Conservation (phyloP, 2,888 invertebrate species). For the Phrixothrix hirtus region DNA sequence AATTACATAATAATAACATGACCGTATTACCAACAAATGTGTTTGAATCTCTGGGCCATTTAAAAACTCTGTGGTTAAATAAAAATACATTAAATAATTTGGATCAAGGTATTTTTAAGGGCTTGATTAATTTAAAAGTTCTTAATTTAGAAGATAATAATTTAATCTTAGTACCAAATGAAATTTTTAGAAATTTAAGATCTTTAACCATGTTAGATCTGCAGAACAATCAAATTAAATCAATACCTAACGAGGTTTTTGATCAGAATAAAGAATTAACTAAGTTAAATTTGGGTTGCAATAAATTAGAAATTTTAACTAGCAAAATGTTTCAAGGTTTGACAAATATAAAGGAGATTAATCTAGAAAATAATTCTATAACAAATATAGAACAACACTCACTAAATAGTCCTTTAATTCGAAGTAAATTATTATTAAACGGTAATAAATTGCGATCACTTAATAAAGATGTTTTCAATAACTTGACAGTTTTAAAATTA, state of each 20-base stretch:
- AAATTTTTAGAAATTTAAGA: too few relatives aligned
- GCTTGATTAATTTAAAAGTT: slow-evolving; percentile 3
- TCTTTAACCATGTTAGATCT: neutral
- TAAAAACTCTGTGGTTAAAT: slow-evolving; percentile 2
- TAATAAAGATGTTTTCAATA: neutral
- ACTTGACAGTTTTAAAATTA: neutral
- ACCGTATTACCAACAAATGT: neutral
- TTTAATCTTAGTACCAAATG: neutral
- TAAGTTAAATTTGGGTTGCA: neutral
- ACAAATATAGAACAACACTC: slow-evolving; percentile 1
- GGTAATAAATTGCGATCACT: neutral
- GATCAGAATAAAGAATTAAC: neutral
- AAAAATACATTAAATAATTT: slow-evolving; percentile 8
- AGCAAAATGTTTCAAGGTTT: neutral
- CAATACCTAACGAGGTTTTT: slow-evolving; percentile 2
- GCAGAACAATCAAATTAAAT: neutral
- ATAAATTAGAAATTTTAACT: slow-evolving; percentile 1
- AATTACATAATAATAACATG: slow-evolving; percentile 3
- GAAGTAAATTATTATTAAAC: neutral
- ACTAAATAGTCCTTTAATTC: neutral
- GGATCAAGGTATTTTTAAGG: slow-evolving; percentile 5
- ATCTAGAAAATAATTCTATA: too few relatives aligned
- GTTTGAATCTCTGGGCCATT: neutral
- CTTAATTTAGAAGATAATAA: slow-evolving; percentile 3
- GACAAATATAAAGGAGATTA: neutral